A percentile compares a stretch with the other conserved stretches of the same genome.
phyloP scores from a whole-genome alignment of 2,797 vertebrate species.

The Champsocephalus gunnari region DNA sequence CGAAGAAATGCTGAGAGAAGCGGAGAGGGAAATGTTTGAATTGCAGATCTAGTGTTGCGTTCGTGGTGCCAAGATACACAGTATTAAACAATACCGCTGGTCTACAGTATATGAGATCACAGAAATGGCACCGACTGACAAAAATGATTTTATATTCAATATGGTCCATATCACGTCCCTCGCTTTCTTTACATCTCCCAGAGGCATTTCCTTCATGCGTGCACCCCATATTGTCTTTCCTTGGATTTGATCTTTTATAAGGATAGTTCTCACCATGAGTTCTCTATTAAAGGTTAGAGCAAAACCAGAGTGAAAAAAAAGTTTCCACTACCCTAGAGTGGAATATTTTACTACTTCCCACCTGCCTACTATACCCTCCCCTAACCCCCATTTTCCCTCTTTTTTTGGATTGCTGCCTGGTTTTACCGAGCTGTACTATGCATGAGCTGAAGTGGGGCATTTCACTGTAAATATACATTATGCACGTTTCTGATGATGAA shows the following conservation, averaged over 20 bases:
- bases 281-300: conserved; percentile 70
- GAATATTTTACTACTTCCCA: conserved; percentile 74
- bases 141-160: conserved; percentile 66
- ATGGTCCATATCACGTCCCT: conserved; percentile 60
- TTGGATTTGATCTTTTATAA: conserved; percentile 63
- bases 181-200: conserved; percentile 67
- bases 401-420: conserved; percentile 19
- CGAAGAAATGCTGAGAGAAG: conserved; percentile 40
- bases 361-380: conserved; percentile 52
- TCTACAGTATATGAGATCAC: conserved; percentile 60
- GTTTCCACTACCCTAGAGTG: conserved; percentile 68
- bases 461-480: neutral
- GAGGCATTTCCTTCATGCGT: conserved; percentile 66
- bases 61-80: conserved; percentile 64
- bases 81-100: conserved; percentile 52
- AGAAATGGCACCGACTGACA: conserved; percentile 43
- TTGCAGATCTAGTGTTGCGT: conserved; percentile 40
- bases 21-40: conserved; percentile 21
- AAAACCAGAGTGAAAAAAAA: conserved; percentile 49
- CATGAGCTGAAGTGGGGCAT: conserved; percentile 2
- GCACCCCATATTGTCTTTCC: conserved; percentile 68
- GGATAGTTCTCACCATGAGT: conserved; percentile 70
- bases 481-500: conserved; percentile 14
- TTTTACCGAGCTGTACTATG: conserved; percentile 13
- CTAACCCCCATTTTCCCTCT: conserved; percentile 30